A percentile compares a stretch with the other conserved stretches of the same genome.
Evolutionary conservation across 1,140 invertebrate genomes (phyloP).

Genomic region (Maconellicoccus hirsutus): DNA sequence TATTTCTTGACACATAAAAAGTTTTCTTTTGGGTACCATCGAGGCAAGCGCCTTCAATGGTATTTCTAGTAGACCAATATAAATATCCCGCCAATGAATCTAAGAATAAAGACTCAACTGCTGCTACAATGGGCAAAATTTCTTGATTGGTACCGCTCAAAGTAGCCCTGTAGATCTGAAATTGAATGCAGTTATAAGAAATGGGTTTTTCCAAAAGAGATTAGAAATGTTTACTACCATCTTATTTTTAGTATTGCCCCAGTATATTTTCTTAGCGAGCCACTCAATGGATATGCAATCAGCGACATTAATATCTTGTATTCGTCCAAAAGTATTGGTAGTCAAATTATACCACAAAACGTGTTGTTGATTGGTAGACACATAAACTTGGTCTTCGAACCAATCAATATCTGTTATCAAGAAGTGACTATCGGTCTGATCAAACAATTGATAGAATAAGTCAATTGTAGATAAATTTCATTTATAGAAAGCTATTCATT

Average conservation of each 20-base stretch:
- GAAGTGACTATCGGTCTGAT: constrained; percentile 35
- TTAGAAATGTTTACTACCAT: constrained; percentile 40
- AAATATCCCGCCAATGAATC: constrained; percentile 69
- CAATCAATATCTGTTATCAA: constrained; percentile 53
- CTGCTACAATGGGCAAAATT: constrained; percentile 59
- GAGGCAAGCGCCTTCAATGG: constrained; percentile 61
- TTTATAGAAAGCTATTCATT: background rate
- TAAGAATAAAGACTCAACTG: constrained; percentile 50
- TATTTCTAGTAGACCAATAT: constrained; percentile 76
- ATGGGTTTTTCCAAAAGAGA: background rate
- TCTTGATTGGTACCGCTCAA: constrained; percentile 55
- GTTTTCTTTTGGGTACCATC: constrained; percentile 45
- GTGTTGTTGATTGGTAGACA: constrained; percentile 59
- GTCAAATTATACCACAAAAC: constrained; percentile 59
- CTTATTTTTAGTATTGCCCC: constrained; percentile 74
- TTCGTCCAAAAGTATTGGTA: constrained; percentile 40
- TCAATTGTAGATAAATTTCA: constrained; percentile 15
- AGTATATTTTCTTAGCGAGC: constrained; percentile 77
- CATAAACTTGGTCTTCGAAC: constrained; percentile 53
- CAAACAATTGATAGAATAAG: constrained; percentile 23
- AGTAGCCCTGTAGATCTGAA: constrained; percentile 40
- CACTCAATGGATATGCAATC: constrained; percentile 74
- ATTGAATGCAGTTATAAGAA: constrained; percentile 13
- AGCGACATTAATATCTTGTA: constrained; percentile 54
- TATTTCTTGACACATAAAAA: background rate